A percentile compares a stretch with the other conserved stretches of the same genome.
These are phyloP conservation scores for Hydriomena furcata DNA, from an alignment of 2,888 invertebrate genomes.

Conservation along the genomic window DNA sequence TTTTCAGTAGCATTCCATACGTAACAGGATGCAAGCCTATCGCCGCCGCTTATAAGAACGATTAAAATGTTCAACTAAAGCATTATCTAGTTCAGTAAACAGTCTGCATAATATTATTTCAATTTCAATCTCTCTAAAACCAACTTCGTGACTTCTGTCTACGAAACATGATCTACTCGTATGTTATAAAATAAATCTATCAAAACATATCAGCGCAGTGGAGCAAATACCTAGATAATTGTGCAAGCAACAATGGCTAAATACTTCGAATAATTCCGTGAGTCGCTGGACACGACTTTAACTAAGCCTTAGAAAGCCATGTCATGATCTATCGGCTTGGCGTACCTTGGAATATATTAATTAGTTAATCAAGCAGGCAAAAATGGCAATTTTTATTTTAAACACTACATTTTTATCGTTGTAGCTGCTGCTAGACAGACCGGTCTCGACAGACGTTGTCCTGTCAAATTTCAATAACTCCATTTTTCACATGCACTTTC, in stretches of 20 bases:
- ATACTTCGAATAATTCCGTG: slow-evolving; percentile 50
- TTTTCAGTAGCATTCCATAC: too few species aligned
- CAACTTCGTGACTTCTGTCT: slow-evolving; percentile 28
- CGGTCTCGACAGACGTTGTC: too few species aligned
- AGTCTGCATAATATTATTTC: slow-evolving; percentile 8
- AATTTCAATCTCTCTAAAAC: slow-evolving; percentile 19
- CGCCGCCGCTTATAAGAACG: too few species aligned
- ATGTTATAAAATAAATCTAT: slow-evolving; percentile 24
- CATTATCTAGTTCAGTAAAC: slow-evolving; percentile 2
- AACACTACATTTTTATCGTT: too few species aligned
- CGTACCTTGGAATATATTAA: slow-evolving; percentile 2
- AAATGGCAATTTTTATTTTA: too few species aligned
- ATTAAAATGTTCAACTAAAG: neutral
- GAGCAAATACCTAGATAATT: slow-evolving; percentile 38
- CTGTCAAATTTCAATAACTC: too few species aligned
- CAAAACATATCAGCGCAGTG: slow-evolving; percentile 34
- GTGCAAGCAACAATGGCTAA: slow-evolving; percentile 38
- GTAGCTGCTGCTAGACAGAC: too few species aligned
- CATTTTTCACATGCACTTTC: too few species aligned
- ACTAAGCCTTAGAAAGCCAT: slow-evolving; percentile 19
- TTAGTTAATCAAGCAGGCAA: neutral
- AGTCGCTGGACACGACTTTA: slow-evolving; percentile 41
- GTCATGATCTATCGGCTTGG: slow-evolving; percentile 5
- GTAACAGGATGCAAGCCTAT: too few species aligned
- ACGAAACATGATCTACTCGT: slow-evolving; percentile 24